Conservation (phyloP, 1,140 invertebrate genomes). For the Drosophila nikananu region DNA sequence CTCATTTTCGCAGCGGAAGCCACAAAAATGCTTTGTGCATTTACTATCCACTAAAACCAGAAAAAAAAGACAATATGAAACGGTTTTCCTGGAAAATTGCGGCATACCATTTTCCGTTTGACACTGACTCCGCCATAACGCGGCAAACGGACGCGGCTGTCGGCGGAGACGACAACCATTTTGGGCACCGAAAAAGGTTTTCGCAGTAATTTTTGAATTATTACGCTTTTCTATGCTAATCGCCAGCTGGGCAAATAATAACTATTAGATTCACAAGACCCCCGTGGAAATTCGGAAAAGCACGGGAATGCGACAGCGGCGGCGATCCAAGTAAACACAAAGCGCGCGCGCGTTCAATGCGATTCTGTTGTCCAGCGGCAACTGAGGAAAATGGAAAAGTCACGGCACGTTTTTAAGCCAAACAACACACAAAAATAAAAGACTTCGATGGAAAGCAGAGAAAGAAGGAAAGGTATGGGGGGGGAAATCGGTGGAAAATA, state of each 20-base stretch:
- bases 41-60: background rate
- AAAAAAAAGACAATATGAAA: conserved; percentile 19
- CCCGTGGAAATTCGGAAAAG: conserved; percentile 1
- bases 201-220: conserved; percentile 75
- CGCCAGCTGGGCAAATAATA: conserved; percentile 14
- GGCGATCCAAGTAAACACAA: conserved; percentile 1
- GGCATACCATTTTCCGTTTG: conserved; percentile 77
- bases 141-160: conserved; percentile 75
- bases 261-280: background rate
- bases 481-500: conserved; percentile 23
- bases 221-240: conserved; percentile 51
- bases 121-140: conserved; percentile 76
- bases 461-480: conserved; percentile 7
- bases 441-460: conserved; percentile 9
- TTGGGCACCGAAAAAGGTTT: conserved; percentile 63
- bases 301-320: no score
- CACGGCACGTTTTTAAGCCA: conserved; percentile 49
- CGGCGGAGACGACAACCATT: conserved; percentile 83
- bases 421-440: conserved; percentile 8
- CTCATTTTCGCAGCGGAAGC: conserved; percentile 48
- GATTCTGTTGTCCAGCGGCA: conserved; percentile 68
- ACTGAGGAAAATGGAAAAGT: conserved; percentile 73
- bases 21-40: conserved; percentile 38
- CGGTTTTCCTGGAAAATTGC: conserved; percentile 19
- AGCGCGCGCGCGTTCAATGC: conserved; percentile 46